These are phyloP conservation scores for Champsocephalus esox DNA, from an alignment of 2,797 vertebrate genomes.

Conservation along the genomic window DNA sequence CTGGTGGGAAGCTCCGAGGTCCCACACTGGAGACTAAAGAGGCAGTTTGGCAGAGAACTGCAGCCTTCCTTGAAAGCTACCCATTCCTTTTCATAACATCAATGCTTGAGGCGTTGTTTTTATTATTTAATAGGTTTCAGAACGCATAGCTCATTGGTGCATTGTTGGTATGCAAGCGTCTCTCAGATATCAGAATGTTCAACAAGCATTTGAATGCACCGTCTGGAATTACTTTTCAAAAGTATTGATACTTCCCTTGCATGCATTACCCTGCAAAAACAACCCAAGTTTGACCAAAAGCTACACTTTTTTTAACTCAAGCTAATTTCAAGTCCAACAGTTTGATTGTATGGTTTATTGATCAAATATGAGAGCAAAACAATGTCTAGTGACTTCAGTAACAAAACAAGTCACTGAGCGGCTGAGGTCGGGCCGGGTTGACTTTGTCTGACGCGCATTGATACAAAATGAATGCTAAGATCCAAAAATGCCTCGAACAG, in stretches of 20 bases:
- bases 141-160: neutral
- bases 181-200: neutral
- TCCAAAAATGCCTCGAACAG: no score
- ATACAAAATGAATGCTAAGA: no score
- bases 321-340: neutral
- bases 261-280: neutral
- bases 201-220: neutral
- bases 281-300: neutral
- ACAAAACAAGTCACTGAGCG: no score
- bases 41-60: constrained; percentile 19
- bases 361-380: neutral
- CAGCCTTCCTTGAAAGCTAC: neutral
- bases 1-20: constrained; percentile 22
- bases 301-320: neutral
- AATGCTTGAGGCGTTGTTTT: neutral
- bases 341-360: neutral
- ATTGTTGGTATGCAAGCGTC: neutral
- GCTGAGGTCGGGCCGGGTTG: no score
- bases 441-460: no score
- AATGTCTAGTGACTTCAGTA: neutral
- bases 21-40: constrained; percentile 23
- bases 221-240: neutral
- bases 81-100: neutral
- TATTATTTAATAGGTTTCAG: neutral
- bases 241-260: neutral